Evolutionary conservation across 2,888 invertebrate genomes (phyloP).

Genomic region (Orthosia gracilis): DNA sequence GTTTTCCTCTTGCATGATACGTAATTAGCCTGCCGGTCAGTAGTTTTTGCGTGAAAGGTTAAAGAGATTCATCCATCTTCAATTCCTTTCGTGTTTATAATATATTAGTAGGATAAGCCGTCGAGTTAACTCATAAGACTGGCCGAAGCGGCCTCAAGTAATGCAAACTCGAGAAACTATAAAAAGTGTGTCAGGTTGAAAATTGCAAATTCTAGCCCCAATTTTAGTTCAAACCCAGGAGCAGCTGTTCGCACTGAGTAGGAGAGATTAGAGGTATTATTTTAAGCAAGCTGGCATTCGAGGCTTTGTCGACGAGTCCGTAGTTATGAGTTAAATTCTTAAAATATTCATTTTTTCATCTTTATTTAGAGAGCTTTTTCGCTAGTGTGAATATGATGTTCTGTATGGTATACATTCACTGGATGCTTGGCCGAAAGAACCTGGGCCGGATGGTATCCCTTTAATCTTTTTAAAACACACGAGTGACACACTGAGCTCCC

Average conservation of each 20-base stretch:
- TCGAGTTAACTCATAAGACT: background rate
- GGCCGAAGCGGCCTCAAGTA: conserved; percentile 11
- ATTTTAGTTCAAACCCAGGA: conserved; percentile 60
- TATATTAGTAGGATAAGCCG: background rate
- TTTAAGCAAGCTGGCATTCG: conserved; percentile 64
- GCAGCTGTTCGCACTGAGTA: conserved; percentile 68
- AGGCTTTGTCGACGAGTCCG: conserved; percentile 49
- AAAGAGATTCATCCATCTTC: too few relatives aligned
- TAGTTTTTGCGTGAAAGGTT: too few relatives aligned
- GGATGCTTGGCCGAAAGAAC: too few relatives aligned
- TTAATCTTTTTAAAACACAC: too few relatives aligned
- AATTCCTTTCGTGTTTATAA: background rate
- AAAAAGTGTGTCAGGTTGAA: conserved; percentile 40
- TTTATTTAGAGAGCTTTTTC: too few relatives aligned
- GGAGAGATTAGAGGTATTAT: conserved; percentile 75
- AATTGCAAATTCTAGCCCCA: conserved; percentile 57
- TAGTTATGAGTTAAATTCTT: conserved; percentile 50
- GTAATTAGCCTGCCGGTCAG: too few relatives aligned
- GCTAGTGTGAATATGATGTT: too few relatives aligned
- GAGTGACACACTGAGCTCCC: too few relatives aligned
- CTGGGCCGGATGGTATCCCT: too few relatives aligned
- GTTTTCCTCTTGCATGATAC: too few relatives aligned
- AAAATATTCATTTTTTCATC: conserved; percentile 37
- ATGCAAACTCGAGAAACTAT: conserved; percentile 18
- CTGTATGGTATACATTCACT: too few relatives aligned